Conservation (phyloP, 2,888 invertebrate genomes). For the Rosalia funebris region DNA sequence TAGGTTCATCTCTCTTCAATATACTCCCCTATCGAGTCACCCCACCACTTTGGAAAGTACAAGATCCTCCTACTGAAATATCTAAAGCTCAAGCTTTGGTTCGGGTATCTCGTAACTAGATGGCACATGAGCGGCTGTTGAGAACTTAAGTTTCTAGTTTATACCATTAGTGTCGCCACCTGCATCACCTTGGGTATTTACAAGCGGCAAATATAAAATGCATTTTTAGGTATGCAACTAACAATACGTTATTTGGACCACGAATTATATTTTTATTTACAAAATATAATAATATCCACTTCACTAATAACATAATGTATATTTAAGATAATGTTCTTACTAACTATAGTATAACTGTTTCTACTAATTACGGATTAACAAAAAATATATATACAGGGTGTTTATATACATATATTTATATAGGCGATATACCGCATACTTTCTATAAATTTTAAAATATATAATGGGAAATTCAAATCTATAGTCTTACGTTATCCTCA, state of each 20-base stretch:
- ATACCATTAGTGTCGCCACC: slow-evolving; percentile 44
- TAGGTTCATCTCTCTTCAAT: slow-evolving; percentile 31
- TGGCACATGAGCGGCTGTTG: slow-evolving; percentile 38
- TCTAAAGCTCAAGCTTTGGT: slow-evolving; percentile 29
- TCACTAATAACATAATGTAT: too few relatives aligned
- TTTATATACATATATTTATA: too few relatives aligned
- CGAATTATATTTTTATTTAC: too few relatives aligned
- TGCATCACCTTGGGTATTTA: slow-evolving; percentile 7
- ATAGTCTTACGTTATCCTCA: too few relatives aligned
- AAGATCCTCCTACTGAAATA: slow-evolving; percentile 45
- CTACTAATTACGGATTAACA: too few relatives aligned
- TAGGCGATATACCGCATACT: too few relatives aligned
- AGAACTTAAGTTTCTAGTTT: slow-evolving; percentile 31
- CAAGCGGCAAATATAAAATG: slow-evolving; percentile 29
- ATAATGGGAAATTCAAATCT: too few relatives aligned
- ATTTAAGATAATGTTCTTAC: too few relatives aligned
- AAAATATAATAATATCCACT: too few relatives aligned
- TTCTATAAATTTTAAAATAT: too few relatives aligned
- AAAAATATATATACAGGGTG: too few relatives aligned
- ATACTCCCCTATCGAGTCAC: slow-evolving; percentile 45
- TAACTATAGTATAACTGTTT: too few relatives aligned
- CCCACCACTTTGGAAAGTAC: slow-evolving; percentile 44
- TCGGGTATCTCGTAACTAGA: slow-evolving; percentile 42
- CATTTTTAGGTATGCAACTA: not conserved
- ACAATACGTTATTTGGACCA: not conserved